Evolutionary conservation across 2,113 vertebrate species (phyloP).

Genomic region (Galbula dea): DNA sequence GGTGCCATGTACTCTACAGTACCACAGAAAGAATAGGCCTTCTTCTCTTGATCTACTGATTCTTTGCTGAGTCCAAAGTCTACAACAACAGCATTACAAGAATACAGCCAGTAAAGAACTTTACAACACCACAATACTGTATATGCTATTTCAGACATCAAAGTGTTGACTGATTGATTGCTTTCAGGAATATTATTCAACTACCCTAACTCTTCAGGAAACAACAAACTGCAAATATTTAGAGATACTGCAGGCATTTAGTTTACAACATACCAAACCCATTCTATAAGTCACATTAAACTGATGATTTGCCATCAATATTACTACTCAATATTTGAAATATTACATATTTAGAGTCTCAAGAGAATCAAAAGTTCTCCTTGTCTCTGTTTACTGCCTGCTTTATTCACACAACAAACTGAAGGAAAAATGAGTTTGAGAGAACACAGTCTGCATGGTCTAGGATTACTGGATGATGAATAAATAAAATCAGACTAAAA

Average conservation of each 20-base stretch:
- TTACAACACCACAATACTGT: not conserved
- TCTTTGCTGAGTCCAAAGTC: conserved; percentile 99
- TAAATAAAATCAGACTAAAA: conserved; percentile 26
- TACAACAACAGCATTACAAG: conserved; percentile 73
- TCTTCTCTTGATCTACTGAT: conserved; percentile 97
- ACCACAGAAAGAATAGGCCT: conserved; percentile 98
- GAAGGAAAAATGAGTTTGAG: not conserved
- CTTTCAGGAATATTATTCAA: not conserved
- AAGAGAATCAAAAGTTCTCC: not conserved
- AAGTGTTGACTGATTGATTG: not conserved
- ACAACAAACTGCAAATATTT: not conserved
- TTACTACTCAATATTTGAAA: not conserved
- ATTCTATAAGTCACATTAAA: not conserved
- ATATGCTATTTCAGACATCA: not conserved
- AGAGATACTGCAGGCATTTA: not conserved
- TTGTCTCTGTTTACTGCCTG: not conserved
- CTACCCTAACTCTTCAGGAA: not conserved
- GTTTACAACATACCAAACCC: not conserved
- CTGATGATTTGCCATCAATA: not conserved
- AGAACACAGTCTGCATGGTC: not conserved
- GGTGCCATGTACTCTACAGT: conserved; percentile 99
- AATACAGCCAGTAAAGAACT: conserved; percentile 52
- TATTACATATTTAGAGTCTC: not conserved
- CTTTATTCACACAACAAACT: not conserved
- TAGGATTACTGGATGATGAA: not conserved